Base-by-base conservation (phyloP, 2,113 vertebrate genomes). In the Anas platyrhynchos region DNA sequence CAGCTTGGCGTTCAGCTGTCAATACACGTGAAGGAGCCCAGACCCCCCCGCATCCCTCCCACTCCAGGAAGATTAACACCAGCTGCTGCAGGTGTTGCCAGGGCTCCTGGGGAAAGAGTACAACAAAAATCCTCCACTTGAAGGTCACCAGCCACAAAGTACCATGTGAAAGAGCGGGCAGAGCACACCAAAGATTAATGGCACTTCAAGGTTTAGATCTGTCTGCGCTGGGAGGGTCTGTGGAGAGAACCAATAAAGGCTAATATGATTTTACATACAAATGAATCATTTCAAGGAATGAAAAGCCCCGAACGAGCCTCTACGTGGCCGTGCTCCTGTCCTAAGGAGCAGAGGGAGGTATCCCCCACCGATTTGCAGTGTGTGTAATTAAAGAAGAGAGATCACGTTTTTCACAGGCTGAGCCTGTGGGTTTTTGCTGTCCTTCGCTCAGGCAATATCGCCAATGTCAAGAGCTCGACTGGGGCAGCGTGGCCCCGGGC, bases 121-220 rank as follows among this genome's bases (percentile, higher is more conserved):
- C 58, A 46, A 18, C 75, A 61, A 62, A 86, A 94, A 65, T 52
- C 56, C 79, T 83, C 78, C 46, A n/a, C 44, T 43, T 96, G 95
- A 96, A 97, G 94, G 96, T 97, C 96, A 94, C 58, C 46, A 79
- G 87, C 65, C 90, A 73, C 67, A 12, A 58, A 80, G 59, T 2
- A 36, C 71, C 88, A 34, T 0, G 3, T 0, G 16, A 22, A 41
- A 36, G 67, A 79, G 65, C 0, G 0, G 87, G 84, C 87, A 96
- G 86, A 93, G 67, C 66, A 25, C 90, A 36, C 41, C 26, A 27
- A 84, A 92, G 84, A 97, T 91, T 90, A 50, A 94, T 90, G 87
- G 88, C 72, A 52, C 91, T 84, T 67, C 84, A 88, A 38, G 86
- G 91, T 54, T 96, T n/a, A 36, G 90, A 36, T 88, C 72, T 95